Conservation (phyloP, 2,113 vertebrate species). For the Brienomyrus brachyistius region DNA sequence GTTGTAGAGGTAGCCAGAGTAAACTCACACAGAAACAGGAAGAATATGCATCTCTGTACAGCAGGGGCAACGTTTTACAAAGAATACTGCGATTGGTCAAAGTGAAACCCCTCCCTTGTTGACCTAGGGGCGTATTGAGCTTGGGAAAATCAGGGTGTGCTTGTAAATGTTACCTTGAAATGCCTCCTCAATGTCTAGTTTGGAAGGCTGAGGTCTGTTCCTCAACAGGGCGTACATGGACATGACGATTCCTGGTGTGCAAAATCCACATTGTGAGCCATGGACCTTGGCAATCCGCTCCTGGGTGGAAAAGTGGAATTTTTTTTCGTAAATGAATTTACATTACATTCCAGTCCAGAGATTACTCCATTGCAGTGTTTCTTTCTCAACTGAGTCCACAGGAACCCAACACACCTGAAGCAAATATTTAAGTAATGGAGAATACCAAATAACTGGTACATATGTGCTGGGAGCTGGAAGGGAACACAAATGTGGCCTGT, state of each 20-base stretch:
- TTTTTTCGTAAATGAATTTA: not conserved
- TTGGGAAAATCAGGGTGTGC: not conserved
- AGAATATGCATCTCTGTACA: not conserved
- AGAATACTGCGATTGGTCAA: not conserved
- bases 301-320: conserved; percentile 45
- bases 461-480: not conserved
- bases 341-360: not conserved
- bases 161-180: conserved; percentile 73
- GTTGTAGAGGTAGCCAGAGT: not conserved
- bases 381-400: not conserved
- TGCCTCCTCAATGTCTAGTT: conserved; percentile 76
- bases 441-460: not conserved
- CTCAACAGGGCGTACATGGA: conserved; percentile 87
- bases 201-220: conserved; percentile 66
- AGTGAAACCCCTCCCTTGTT: not conserved
- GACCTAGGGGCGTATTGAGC: not conserved
- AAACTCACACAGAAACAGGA: not conserved
- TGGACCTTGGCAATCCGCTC: conserved; percentile 85
- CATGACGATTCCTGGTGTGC: conserved; percentile 93
- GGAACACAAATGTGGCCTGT: not conserved
- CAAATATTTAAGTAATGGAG: not conserved
- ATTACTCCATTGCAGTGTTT: not conserved
- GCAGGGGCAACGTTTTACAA: not conserved
- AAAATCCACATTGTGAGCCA: conserved; percentile 94
- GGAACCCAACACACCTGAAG: not conserved